phyloP scores from a whole-genome alignment of 1,140 invertebrate genomes.

The Pinna nobilis region DNA sequence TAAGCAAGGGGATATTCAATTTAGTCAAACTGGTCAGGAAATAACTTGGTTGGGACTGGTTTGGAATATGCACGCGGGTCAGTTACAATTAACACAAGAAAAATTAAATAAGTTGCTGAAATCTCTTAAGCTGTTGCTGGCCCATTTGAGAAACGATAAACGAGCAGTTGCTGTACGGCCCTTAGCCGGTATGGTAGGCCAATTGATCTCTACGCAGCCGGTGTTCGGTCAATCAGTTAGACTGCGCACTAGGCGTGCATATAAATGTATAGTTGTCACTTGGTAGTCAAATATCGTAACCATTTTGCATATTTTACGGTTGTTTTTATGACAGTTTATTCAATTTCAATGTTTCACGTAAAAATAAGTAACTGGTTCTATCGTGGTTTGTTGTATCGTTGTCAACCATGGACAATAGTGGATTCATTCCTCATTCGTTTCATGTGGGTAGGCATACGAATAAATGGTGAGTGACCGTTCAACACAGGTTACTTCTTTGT shows the following conservation, averaged over 20 bases:
- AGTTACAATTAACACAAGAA: background rate
- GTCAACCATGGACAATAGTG: too few species aligned
- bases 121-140: background rate
- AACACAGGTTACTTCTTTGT: too few species aligned
- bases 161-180: background rate
- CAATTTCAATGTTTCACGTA: too few species aligned
- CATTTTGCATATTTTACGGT: too few species aligned
- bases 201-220: conserved; percentile 5
- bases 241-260: background rate
- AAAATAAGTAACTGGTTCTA: too few species aligned
- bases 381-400: too few species aligned
- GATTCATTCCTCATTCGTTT: too few species aligned
- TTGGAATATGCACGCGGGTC: background rate
- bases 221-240: background rate
- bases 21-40: background rate
- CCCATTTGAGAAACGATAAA: background rate
- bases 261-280: too few species aligned
- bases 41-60: conserved; percentile 2
- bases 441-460: too few species aligned
- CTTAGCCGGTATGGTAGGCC: conserved; percentile 14
- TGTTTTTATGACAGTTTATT: too few species aligned
- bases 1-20: background rate
- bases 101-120: background rate
- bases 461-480: too few species aligned
- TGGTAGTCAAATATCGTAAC: too few species aligned